phyloP scores from a whole-genome alignment of 1,140 invertebrate species.

The Ceratitis capitata region DNA sequence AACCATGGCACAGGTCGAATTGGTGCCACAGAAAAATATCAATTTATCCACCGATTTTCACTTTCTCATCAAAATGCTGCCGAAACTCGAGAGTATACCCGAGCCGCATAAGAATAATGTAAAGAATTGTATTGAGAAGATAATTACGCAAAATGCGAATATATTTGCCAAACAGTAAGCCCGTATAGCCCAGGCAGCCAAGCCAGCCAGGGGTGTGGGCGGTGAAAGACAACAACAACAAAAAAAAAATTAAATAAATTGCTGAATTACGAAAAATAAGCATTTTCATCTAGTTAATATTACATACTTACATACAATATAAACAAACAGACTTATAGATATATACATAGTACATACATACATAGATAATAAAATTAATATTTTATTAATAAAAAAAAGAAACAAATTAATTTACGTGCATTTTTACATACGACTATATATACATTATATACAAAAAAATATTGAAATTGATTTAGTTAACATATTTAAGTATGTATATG shows the following conservation, averaged over 20 bases:
- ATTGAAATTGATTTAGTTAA: neutral
- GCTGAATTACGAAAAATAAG: neutral
- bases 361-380: no score
- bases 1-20: constrained; percentile 39
- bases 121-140: constrained; percentile 60
- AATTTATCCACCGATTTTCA: constrained; percentile 61
- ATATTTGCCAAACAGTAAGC: constrained; percentile 47
- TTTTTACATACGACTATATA: no score
- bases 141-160: constrained; percentile 58
- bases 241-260: neutral
- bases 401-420: no score
- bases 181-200: no score
- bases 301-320: neutral
- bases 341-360: no score
- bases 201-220: no score
- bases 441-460: no score
- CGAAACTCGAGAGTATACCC: constrained; percentile 58
- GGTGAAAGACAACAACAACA: no score
- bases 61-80: constrained; percentile 62
- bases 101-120: constrained; percentile 61
- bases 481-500: neutral
- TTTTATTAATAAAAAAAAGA: no score
- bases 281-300: neutral
- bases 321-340: no score
- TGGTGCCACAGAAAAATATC: constrained; percentile 54